Base-by-base conservation (phyloP, 2,888 invertebrate genomes). In the Drosophila vallismaia region DNA sequence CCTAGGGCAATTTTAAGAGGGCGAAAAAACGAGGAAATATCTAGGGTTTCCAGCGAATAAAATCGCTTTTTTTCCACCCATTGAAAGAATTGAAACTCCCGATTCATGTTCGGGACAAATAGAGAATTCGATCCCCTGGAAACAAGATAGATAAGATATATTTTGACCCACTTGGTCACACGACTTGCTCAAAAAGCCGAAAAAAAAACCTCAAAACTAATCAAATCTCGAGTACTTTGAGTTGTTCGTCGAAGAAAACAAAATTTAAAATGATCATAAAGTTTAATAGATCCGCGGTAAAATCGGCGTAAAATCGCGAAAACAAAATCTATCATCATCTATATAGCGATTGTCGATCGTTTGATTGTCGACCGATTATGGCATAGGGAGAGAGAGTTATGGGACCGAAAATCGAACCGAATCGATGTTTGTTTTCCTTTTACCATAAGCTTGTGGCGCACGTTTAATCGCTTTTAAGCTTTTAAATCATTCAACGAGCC, bases 401-500 rank as follows among this genome's bases (percentile, higher is more conserved):
- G 64, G 66, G 59, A 1, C 19, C 68, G 49, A 49, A 50, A 14
- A 40, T 68, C 14, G 48, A 36, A 29, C 54, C 54, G 19, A 19
- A 19, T 19, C 19, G 19, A 19, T 70, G 52, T 59, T 59, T 54
- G 49, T 59, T 67, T 54, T 33, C 57, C 36, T 55, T 49, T 38
- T 38, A n/a, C n/a, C 73, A 57, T 67, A 76, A 82, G 81, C 79
- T 52, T 72, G 24, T 6, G 62, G 48, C 56, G 52, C 66, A 75
- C 64, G 63, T 73, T 66, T 72, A 81, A 81, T 83, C 77, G 57
- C 71, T 69, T 72, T 79, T 77, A 77, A 86, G 57, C 71, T 69
- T 72, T 79, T 77, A 77, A 86, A 86, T 79, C 86, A 85, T 83
- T 83, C 67, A 36, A 76, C 77, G 72, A 77, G 69, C 62, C 77